phyloP scores from a whole-genome alignment of 1,140 invertebrate genomes.

The Bombus confusus region DNA sequence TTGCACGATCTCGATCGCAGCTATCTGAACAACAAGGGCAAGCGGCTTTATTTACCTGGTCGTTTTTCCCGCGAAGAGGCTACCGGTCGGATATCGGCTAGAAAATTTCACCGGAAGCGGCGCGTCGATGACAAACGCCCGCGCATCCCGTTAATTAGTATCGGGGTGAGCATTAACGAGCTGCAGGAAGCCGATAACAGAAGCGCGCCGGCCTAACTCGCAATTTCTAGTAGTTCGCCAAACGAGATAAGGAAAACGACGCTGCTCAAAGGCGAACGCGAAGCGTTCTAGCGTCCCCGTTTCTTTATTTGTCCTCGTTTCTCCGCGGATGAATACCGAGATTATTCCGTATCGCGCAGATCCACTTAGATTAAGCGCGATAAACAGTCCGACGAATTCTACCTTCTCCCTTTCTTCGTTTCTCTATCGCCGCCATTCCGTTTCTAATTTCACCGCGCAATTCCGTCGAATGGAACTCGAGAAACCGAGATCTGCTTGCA shows the following conservation, averaged over 20 bases:
- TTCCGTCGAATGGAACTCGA: conserved; percentile 47
- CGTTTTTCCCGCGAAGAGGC: conserved; percentile 1
- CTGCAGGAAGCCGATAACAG: conserved; percentile 54
- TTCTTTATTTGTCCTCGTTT: conserved; percentile 34
- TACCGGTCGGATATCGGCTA: not conserved
- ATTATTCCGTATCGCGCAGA: conserved; percentile 42
- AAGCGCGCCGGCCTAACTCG: conserved; percentile 33
- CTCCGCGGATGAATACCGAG: conserved; percentile 38
- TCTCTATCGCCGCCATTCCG: not conserved
- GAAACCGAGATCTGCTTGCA: not conserved
- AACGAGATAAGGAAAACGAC: conserved; percentile 29
- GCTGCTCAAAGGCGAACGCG: conserved; percentile 25
- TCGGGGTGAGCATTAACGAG: conserved; percentile 54
- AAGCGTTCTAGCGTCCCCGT: conserved; percentile 7
- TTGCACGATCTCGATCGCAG: conserved; percentile 16
- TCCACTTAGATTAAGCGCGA: conserved; percentile 37
- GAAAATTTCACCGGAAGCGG: conserved; percentile 54
- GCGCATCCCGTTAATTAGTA: conserved; percentile 60
- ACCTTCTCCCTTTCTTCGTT: not conserved
- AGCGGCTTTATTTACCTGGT: not conserved
- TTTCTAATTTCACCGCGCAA: conserved; percentile 41
- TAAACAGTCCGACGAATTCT: conserved; percentile 35
- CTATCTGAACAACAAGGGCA: conserved; percentile 18
- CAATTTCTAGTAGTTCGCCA: conserved; percentile 51
- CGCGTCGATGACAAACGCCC: conserved; percentile 55